These are phyloP conservation scores for Monochamus alternatus DNA, from an alignment of 2,888 invertebrate genomes.

Conservation along the genomic window DNA sequence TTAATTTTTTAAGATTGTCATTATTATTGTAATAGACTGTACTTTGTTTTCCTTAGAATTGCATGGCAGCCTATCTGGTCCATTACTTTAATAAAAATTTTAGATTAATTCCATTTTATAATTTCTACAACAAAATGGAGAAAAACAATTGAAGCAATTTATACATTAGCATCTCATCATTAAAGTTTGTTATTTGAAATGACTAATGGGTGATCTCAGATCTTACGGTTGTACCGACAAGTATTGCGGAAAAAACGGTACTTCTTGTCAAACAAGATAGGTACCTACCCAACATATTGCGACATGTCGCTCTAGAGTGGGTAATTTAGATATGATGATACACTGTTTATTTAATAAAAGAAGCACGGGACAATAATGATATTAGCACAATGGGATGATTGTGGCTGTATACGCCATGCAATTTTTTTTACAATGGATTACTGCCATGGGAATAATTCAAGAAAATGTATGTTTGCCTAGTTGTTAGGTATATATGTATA, in stretches of 20 bases:
- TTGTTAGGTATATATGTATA: too few relatives aligned
- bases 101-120: too few relatives aligned
- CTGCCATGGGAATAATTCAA: not conserved
- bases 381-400: conserved; percentile 25
- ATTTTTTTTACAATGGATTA: not conserved
- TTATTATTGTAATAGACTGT: too few relatives aligned
- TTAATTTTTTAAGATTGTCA: too few relatives aligned
- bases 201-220: not conserved
- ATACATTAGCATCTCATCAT: too few relatives aligned
- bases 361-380: conserved; percentile 13
- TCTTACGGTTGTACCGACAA: not conserved
- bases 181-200: not conserved
- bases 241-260: not conserved
- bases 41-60: too few relatives aligned
- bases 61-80: too few relatives aligned
- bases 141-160: too few relatives aligned
- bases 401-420: not conserved
- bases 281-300: not conserved
- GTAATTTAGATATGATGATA: conserved; percentile 11
- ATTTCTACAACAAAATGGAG: too few relatives aligned
- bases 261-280: conserved; percentile 11
- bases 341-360: conserved; percentile 20
- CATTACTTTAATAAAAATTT: too few relatives aligned
- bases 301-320: not conserved
- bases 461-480: not conserved